Base-by-base conservation (phyloP, 2,113 vertebrate genomes). In the Xenotilapia flavipinnis region DNA sequence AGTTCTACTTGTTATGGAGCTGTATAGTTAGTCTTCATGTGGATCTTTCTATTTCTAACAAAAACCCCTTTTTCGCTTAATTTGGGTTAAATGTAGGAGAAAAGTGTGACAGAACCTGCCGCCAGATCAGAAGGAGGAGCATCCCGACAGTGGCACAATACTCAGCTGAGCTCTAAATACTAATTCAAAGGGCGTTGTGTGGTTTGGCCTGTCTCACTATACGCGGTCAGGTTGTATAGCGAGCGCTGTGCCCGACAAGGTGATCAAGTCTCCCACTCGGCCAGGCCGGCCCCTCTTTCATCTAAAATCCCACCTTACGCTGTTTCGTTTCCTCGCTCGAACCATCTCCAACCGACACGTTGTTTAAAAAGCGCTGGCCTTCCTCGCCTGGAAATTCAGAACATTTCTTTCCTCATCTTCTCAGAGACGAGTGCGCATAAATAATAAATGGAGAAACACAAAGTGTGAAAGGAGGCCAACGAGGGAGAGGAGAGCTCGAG, bases 361-460 rank as follows among this genome's bases (percentile, higher is more conserved):
- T 47, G 42, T 80, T 89, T 85, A 81, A 82, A 58, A 85, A 55
- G n/a, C 28, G 7, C 58, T 15, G 84, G 55, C 82, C 49, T 8
- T 17, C 54, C 33, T 49, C 17, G 26, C 51, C 81, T 83, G 23
- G 28, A 85, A 60, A 83, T 54, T 75, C 45, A n/a, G 36, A 79
- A 55, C 60, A 51, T 87, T 84, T 85, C 85, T 81, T 79, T 42
- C 80, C 79, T 84, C 55, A 13, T 84, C 86, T 90, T 93, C 42
- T 83, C 62, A 3, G 40, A 82, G 81, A 85, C 79, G 79, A 86
- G 79, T 19, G 31, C 9, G 17, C 84, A 91, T 94, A 80, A 95
- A 95, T 95, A 92, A 94, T 93, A 84, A 91, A 95, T 82, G 4
- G 21, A 3, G 7, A 65, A 83, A 87, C 80, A 86, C 75, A 58